Percentiles rank a stretch among this genome's conserved stretches.
Evolutionary conservation across 2,113 vertebrate genomes (phyloP).

Genomic region (Siniperca chuatsi): DNA sequence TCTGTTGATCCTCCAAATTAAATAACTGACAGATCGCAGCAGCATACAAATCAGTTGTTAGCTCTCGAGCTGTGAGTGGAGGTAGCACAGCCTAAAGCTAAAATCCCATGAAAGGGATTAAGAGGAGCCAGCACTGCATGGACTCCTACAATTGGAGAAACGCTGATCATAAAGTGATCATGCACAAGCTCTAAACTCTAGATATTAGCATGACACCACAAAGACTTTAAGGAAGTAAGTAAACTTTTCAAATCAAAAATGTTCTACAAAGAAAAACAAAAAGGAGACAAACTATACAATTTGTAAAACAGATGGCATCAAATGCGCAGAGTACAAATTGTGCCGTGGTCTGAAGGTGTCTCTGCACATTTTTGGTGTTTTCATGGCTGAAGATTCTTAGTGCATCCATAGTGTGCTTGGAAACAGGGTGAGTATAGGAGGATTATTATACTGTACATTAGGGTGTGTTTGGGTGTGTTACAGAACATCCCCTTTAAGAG

Average conservation of each 20-base stretch:
- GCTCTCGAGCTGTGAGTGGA: constrained; percentile 40
- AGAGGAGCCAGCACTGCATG: background rate
- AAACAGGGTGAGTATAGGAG: background rate
- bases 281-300: background rate
- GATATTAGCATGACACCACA: background rate
- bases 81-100: constrained; percentile 10
- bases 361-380: background rate
- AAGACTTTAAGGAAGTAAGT: background rate
- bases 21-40: constrained; percentile 49
- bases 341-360: background rate
- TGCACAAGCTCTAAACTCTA: background rate
- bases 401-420: background rate
- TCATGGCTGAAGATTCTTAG: background rate
- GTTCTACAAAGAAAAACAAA: background rate
- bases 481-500: too few relatives aligned
- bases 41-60: constrained; percentile 14
- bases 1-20: constrained; percentile 46
- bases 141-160: constrained; percentile 1
- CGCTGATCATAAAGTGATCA: background rate
- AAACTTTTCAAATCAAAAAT: too few relatives aligned
- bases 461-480: background rate
- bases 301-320: background rate
- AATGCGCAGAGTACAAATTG: background rate
- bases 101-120: constrained; percentile 9
- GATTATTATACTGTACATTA: background rate